phyloP scores from a whole-genome alignment of 1,140 invertebrate species.

The Drosophila melanogaster region DNA sequence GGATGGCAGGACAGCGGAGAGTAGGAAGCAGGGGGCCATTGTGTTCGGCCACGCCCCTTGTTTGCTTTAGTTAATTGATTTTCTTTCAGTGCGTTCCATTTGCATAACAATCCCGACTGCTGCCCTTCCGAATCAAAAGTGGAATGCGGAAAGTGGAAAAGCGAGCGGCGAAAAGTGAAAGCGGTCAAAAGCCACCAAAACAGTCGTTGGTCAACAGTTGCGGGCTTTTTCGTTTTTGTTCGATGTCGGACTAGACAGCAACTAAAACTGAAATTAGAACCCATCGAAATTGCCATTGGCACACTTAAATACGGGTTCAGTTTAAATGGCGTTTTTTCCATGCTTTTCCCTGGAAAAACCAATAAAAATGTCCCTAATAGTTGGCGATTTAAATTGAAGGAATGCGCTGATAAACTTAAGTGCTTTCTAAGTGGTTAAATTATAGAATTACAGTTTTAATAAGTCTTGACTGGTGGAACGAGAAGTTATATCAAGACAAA shows the following conservation, averaged over 20 bases:
- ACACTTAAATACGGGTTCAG: constrained; percentile 49
- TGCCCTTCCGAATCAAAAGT: constrained; percentile 19
- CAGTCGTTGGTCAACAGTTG: constrained; percentile 35
- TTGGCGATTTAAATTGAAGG: not conserved
- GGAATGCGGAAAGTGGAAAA: constrained; percentile 8
- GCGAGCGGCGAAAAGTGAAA: constrained; percentile 39
- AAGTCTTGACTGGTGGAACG: not conserved
- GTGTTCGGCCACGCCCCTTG: constrained; percentile 45
- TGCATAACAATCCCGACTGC: constrained; percentile 65
- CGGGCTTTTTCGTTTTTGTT: constrained; percentile 31
- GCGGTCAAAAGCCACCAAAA: constrained; percentile 35
- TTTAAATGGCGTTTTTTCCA: constrained; percentile 36
- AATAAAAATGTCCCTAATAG: constrained; percentile 38
- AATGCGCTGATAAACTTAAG: constrained; percentile 6
- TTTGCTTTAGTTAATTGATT: constrained; percentile 81
- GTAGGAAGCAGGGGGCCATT: constrained; percentile 9
- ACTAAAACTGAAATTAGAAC: constrained; percentile 47
- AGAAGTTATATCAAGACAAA: not conserved
- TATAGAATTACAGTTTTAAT: constrained; percentile 36
- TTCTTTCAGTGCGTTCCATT: constrained; percentile 76
- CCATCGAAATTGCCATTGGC: constrained; percentile 33
- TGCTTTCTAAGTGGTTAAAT: constrained; percentile 25
- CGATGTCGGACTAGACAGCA: constrained; percentile 17
- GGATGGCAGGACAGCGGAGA: constrained; percentile 8
- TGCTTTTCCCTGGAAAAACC: not conserved